These are phyloP conservation scores for Brachionus rubens DNA, from an alignment of 1,140 invertebrate genomes.

Conservation along the genomic window DNA sequence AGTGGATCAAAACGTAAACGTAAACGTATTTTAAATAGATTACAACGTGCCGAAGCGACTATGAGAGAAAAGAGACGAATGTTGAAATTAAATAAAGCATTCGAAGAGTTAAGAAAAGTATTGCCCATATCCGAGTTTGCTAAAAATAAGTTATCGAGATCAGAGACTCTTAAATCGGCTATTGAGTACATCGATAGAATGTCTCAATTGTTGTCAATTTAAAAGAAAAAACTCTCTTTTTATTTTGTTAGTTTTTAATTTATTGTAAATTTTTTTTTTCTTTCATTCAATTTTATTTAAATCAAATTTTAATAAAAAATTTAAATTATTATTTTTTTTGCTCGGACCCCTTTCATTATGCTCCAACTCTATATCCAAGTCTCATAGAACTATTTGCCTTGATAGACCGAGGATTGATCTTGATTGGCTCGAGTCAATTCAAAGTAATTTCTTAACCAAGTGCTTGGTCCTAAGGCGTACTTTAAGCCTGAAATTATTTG, in stretches of 20 bases:
- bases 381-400: too few species aligned
- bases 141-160: slow-evolving; percentile 44
- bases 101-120: slow-evolving; percentile 47
- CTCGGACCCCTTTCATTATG: too few species aligned
- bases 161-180: slow-evolving; percentile 43
- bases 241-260: neutral
- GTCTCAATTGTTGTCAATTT: slow-evolving; percentile 23
- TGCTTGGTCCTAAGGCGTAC: too few species aligned
- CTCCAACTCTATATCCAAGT: too few species aligned
- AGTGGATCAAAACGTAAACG: slow-evolving; percentile 11
- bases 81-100: slow-evolving; percentile 45
- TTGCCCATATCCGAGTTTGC: slow-evolving; percentile 38
- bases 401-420: too few species aligned
- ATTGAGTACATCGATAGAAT: slow-evolving; percentile 46
- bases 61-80: slow-evolving; percentile 45
- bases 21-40: slow-evolving; percentile 31
- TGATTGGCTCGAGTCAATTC: too few species aligned
- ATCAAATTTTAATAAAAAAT: too few species aligned
- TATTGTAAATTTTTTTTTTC: slow-evolving; percentile 2
- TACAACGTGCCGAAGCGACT: slow-evolving; percentile 45
- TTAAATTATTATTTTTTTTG: too few species aligned
- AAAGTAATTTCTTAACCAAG: too few species aligned
- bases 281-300: neutral
- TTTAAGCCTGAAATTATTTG: too few species aligned
- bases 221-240: neutral